Evolutionary conservation across 2,888 invertebrate genomes (phyloP), one percentile per base, ranked within the genome.

Genomic region (Hoplodrina blanda): DNA sequence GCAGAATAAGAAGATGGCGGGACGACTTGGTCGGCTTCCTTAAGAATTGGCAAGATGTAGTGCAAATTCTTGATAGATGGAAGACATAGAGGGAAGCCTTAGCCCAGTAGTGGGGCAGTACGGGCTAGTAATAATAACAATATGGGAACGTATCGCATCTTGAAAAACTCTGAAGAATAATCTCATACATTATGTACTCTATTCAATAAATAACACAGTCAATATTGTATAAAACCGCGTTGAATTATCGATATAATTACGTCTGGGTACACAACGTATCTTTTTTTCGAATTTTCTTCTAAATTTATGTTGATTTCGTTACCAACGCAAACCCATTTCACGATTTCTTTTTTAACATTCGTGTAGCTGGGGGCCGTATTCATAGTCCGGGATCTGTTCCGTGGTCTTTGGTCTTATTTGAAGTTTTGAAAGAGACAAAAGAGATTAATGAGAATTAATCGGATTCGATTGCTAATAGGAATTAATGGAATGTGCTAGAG

Each of bases 231-330:
- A 69, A 72, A 80, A 81, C 73, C 71, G 7, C 73, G 57, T 52
- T 76, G 75, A 79, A 80, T 80, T 76, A 80, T 73, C 67, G 68
- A 72, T 78, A 80, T 81, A 79, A 83, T 82, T 78, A 77, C 69
- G 65, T 76, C 67, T 79, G 80, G 70, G 76, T 78, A 79, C 73
- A 83, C 69, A 68, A 83, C 73, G 76, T 80, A 83, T 75, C 70
- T 73, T 82, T 83, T 81, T 85, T 84, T 85, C 80, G 82, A 88
- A 90, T 91, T 92, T 92, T 92, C 88, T 88, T 89, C 80, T 85
- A 92, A 94, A 93, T 94, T 94, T 94, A 93, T 94, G 93, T 94
- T 94, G 94, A 95, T 94, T 94, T 92, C 91, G 91, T 93, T 94
- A 93, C 94, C 91, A 92, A 92, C 91, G 92, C 90, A 94, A 94